A percentile compares a stretch with the other conserved stretches of the same genome.
These are phyloP conservation scores for Busseola fusca DNA, from an alignment of 2,888 invertebrate species.

Conservation along the genomic window DNA sequence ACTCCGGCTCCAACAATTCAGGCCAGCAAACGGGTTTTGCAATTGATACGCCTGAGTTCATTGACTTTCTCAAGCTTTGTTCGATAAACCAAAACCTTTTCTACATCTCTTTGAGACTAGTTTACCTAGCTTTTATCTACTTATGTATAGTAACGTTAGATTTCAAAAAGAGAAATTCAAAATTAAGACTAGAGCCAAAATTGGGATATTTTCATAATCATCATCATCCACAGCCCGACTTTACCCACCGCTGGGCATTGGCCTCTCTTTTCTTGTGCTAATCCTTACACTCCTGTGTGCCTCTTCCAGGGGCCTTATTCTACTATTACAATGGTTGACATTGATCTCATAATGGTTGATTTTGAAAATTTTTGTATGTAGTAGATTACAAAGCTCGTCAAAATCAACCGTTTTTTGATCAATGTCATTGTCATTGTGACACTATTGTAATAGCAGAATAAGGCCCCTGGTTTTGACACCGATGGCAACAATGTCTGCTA, in stretches of 20 bases:
- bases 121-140: background rate
- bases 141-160: background rate
- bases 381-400: too few relatives aligned
- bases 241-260: background rate
- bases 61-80: constrained; percentile 10
- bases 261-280: background rate
- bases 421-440: too few relatives aligned
- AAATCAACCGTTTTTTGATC: too few relatives aligned
- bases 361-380: too few relatives aligned
- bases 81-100: background rate
- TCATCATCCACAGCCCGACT: background rate
- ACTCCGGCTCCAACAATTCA: background rate
- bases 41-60: constrained; percentile 18
- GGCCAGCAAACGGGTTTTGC: constrained; percentile 16
- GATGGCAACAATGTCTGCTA: background rate
- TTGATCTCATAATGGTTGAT: too few relatives aligned
- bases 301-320: too few relatives aligned
- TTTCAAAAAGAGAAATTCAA: too few relatives aligned
- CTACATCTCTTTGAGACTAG: background rate
- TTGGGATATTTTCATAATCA: background rate
- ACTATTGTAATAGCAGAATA: too few relatives aligned
- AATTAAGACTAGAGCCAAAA: background rate
- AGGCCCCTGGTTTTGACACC: too few relatives aligned
- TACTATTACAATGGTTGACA: too few relatives aligned
- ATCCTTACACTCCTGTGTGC: background rate